These are phyloP conservation scores for Pipistrellus pipistrellus DNA, from an alignment of 2,797 vertebrate genomes.

Conservation along the genomic window DNA sequence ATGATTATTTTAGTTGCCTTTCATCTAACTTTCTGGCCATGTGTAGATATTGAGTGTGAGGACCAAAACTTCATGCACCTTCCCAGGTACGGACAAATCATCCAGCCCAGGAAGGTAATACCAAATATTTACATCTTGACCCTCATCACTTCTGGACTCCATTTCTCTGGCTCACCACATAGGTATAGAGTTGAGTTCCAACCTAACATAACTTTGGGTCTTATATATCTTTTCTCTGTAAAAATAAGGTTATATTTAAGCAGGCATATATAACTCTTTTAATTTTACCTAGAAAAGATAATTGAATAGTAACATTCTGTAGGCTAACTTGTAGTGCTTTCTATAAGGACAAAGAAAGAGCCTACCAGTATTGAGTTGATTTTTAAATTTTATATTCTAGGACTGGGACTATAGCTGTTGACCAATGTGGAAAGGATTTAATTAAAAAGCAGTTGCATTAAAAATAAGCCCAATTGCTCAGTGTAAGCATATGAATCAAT, in stretches of 20 bases:
- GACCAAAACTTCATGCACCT: neutral
- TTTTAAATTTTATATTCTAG: too few species aligned
- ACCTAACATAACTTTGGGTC: neutral
- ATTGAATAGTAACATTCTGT: neutral
- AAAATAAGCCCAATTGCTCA: neutral
- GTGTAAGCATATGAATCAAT: neutral
- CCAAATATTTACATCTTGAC: neutral
- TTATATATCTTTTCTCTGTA: slow-evolving; percentile 3
- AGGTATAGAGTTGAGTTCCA: neutral
- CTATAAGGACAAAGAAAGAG: neutral
- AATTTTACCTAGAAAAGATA: slow-evolving; percentile 40
- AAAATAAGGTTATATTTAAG: slow-evolving; percentile 1
- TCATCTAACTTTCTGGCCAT: neutral
- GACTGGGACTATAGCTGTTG: neutral
- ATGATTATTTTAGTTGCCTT: slow-evolving; percentile 40
- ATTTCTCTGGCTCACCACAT: neutral
- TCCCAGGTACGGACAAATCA: neutral
- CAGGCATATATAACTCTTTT: slow-evolving; percentile 12
- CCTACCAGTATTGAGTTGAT: neutral
- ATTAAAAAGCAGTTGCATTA: slow-evolving; percentile 12
- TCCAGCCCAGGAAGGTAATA: neutral
- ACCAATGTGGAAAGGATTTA: neutral
- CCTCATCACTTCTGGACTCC: neutral
- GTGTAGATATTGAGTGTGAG: neutral
- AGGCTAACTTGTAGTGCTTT: slow-evolving; percentile 36